Evolutionary conservation across 2,797 vertebrate species (phyloP), one percentile per base, ranked within the genome.

Genomic region (Coranthus polyacanthus): DNA sequence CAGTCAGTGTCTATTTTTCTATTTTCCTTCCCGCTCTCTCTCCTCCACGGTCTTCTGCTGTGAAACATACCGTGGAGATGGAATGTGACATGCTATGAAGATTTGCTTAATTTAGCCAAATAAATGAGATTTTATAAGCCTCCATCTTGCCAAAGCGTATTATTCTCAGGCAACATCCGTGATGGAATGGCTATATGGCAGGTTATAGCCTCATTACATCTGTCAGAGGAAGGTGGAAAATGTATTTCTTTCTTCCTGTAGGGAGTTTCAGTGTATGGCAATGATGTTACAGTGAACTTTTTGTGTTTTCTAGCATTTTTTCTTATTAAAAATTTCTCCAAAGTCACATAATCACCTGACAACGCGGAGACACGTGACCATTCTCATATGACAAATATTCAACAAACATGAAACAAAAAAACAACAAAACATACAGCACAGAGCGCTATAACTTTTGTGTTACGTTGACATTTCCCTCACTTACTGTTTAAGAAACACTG

Each of bases 61-160:
- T 68, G 61, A 86, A 68, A 71, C 59, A 38, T 55, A 26, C 59
- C 50, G 41, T 72, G 79, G 66, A 80, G 68, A 82, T 86, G 65
- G 52, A 75, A 78, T 73, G 69, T 85, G 87, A 83, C 46, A 20
- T 68, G 81, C 81, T 46, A 55, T 72, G 69, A 76, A 62, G 60
- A 84, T 88, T 80, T 86, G 72, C 81, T 83, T 85, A 68, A 88
- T 83, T 87, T 75, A 78, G 80, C 52, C 65, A 82, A 88, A 88
- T 88, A 91, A 89, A 90, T 81, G 16, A 79, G 62, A 82, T 90
- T 88, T 88, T 74, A 36, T 82, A 79, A 86, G 66, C 60, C 42
- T 24, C 20, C 43, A 22, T 59, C 60, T 77, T 67, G 71, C 75
- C 72, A 70, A 18, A 65, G 76, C 8, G 11, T 52, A n/a, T 84